These are phyloP conservation scores for Catamblyrhynchus diadema DNA, from an alignment of 2,797 vertebrate genomes.

Conservation along the genomic window DNA sequence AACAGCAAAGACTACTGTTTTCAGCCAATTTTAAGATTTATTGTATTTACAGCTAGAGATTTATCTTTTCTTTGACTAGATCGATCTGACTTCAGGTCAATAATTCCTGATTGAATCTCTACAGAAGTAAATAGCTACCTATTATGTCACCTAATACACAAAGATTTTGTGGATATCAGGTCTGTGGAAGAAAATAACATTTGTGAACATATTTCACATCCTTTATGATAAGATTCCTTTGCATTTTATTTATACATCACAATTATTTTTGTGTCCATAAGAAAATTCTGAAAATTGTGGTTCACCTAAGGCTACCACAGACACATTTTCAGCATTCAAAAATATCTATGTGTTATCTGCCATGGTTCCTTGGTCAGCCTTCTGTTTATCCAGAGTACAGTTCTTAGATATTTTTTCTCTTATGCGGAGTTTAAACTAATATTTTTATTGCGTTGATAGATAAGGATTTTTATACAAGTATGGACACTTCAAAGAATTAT, in stretches of 20 bases:
- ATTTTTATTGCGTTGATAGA: neutral
- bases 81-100: slow-evolving; percentile 28
- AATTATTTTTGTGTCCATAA: neutral
- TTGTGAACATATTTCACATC: neutral
- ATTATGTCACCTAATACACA: neutral
- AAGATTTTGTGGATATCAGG: neutral
- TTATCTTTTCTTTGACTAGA: slow-evolving; percentile 5
- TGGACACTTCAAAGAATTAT: neutral
- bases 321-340: neutral
- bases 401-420: neutral
- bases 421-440: neutral
- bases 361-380: neutral
- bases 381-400: neutral
- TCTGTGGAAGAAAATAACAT: neutral
- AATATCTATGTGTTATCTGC: neutral
- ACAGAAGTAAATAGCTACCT: neutral
- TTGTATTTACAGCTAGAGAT: neutral
- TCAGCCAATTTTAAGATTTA: neutral
- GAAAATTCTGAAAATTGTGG: neutral
- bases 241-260: neutral
- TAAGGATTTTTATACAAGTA: neutral
- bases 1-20: neutral
- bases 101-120: slow-evolving; percentile 31
- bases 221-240: neutral
- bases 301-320: neutral